Conservation (phyloP, 2,797 vertebrate species). For the Todus mexicanus region DNA sequence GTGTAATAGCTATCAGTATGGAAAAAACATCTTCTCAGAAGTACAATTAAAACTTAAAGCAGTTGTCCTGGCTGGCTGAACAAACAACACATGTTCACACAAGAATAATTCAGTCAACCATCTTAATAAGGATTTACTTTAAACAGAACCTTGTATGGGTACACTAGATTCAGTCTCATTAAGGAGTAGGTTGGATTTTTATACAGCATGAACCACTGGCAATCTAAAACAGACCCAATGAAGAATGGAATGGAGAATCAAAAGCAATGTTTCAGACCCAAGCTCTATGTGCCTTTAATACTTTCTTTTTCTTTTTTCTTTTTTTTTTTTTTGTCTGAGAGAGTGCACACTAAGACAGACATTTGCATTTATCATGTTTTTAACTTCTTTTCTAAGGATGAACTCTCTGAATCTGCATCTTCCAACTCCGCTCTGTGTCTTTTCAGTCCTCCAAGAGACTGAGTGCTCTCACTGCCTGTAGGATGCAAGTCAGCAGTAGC, state of each 20-base stretch:
- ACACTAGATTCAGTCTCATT: slow-evolving; percentile 70
- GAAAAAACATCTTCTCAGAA: slow-evolving; percentile 38
- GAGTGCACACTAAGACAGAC: slow-evolving; percentile 49
- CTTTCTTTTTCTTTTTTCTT: slow-evolving; percentile 58
- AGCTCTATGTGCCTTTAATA: slow-evolving; percentile 77
- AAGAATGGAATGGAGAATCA: slow-evolving; percentile 73
- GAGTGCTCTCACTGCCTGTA: slow-evolving; percentile 60
- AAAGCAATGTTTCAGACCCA: slow-evolving; percentile 72
- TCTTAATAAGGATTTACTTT: slow-evolving; percentile 71
- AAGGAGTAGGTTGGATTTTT: slow-evolving; percentile 67
- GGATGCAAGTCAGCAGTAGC: slow-evolving; percentile 63
- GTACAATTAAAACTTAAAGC: slow-evolving; percentile 49
- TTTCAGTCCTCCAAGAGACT: slow-evolving; percentile 75
- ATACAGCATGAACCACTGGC: slow-evolving; percentile 74
- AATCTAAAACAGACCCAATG: slow-evolving; percentile 72
- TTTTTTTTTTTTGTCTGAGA: neutral
- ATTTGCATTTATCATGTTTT: slow-evolving; percentile 85
- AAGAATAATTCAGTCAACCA: slow-evolving; percentile 61
- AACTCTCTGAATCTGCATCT: slow-evolving; percentile 81
- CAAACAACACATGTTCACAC: slow-evolving; percentile 63
- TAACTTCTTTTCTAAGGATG: slow-evolving; percentile 91
- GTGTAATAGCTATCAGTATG: neutral
- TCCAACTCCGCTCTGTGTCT: slow-evolving; percentile 79
- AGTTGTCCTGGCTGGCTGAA: slow-evolving; percentile 57
- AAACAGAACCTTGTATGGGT: slow-evolving; percentile 70